These are phyloP conservation scores for Drosophila ficusphila DNA, from an alignment of 1,140 invertebrate genomes.

Conservation along the genomic window DNA sequence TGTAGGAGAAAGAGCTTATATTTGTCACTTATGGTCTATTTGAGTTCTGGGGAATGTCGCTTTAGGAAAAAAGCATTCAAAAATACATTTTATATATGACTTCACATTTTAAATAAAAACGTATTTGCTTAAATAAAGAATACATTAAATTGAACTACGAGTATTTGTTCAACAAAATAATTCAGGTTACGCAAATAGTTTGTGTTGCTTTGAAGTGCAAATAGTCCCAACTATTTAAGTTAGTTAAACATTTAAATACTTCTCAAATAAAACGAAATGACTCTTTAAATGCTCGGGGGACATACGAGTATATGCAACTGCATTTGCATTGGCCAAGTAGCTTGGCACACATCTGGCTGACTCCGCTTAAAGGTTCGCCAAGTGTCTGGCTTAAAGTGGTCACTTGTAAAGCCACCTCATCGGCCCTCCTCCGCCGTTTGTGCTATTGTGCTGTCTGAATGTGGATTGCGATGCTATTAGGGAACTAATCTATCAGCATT, in stretches of 20 bases:
- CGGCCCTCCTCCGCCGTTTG: neutral
- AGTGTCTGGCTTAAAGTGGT: slow-evolving; percentile 44
- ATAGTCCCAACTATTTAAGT: too few species aligned
- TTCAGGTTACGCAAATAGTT: too few species aligned
- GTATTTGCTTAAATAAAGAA: too few species aligned
- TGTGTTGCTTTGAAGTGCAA: too few species aligned
- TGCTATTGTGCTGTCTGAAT: slow-evolving; percentile 20
- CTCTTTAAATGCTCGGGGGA: too few species aligned
- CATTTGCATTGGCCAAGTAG: too few species aligned
- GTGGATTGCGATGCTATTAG: slow-evolving; percentile 39
- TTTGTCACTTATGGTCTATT: neutral
- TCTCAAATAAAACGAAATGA: too few species aligned
- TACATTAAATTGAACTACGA: too few species aligned
- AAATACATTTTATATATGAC: too few species aligned
- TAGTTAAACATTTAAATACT: too few species aligned
- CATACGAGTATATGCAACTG: slow-evolving; percentile 30
- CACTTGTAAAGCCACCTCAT: slow-evolving; percentile 21
- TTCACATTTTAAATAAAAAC: too few species aligned
- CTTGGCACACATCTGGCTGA: neutral
- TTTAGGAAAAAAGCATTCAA: neutral
- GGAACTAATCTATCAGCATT: slow-evolving; percentile 63
- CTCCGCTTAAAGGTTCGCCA: neutral
- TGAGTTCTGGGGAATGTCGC: neutral
- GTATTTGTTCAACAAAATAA: too few species aligned
- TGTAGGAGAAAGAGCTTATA: neutral